Conservation (phyloP, 2,797 vertebrate genomes). For the Trematomus bernacchii region DNA sequence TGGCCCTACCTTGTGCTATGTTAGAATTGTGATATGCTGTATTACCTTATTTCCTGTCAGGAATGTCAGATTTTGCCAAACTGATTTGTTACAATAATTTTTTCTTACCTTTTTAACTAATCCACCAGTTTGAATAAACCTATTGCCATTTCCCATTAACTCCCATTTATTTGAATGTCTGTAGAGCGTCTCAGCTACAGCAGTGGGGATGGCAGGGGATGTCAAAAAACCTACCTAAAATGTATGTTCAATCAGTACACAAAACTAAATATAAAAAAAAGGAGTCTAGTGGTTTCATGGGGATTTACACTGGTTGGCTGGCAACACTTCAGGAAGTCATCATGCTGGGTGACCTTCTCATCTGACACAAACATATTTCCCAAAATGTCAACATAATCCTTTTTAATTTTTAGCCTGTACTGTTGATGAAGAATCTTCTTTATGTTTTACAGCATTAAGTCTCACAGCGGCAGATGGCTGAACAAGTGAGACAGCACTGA, state of each 20-base stretch:
- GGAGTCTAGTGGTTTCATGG: background rate
- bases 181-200: too few relatives aligned
- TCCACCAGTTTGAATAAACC: too few relatives aligned
- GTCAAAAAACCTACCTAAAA: too few relatives aligned
- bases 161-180: too few relatives aligned
- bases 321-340: slow-evolving; percentile 6
- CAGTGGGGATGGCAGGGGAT: too few relatives aligned
- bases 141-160: too few relatives aligned
- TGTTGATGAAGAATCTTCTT: background rate
- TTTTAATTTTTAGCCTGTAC: background rate
- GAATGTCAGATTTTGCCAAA: too few relatives aligned
- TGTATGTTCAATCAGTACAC: background rate
- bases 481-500: slow-evolving; percentile 38
- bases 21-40: too few relatives aligned
- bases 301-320: slow-evolving; percentile 9
- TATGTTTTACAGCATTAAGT: slow-evolving; percentile 11
- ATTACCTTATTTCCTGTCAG: too few relatives aligned
- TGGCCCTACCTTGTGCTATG: too few relatives aligned
- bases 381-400: background rate
- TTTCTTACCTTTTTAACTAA: too few relatives aligned
- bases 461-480: slow-evolving; percentile 41
- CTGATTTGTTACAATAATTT: too few relatives aligned
- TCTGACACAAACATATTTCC: background rate
- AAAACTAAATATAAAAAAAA: background rate
- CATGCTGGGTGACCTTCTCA: background rate